Base-by-base conservation (phyloP, 2,113 vertebrate genomes). In the Natator depressus region DNA sequence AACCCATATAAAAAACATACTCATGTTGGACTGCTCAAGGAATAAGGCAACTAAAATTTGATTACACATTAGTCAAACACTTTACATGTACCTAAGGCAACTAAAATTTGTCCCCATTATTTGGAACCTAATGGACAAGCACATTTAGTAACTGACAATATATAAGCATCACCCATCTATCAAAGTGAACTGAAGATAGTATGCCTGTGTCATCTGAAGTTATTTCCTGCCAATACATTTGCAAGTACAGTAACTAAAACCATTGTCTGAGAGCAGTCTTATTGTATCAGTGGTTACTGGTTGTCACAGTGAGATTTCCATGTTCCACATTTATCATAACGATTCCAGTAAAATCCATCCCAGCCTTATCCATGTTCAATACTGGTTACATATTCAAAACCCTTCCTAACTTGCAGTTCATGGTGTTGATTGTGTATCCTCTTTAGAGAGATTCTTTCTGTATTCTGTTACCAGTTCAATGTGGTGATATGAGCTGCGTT, bases 341-440 rank as follows among this genome's bases (percentile, higher is more conserved):
- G 46, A 35, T 53, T 24, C 90, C 89, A 75, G 80, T 95, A 92
- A 27, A 93, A 92, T 42, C 35, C 76, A 38, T 79, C 49, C 87
- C 12, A 2, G 9, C 54, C 89, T 93, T 87, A 87, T 79, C 85
- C 80, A 93, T 55, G 89, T 87, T 51, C 54, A 87, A 22, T 85
- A 89, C 72, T 87, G 90, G 59, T 65, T 84, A 46, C 0, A 0
- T 75, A 79, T 88, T 88, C 50, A 19, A 89, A 95, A 93, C 55
- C 27, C 75, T 51, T 81, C 59, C 78, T 54, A 80, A 83, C 83
- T 50, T 42, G 59, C 87, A 51, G 35, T 72, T 93, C 69, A 88
- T 38, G 17, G 80, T 89, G n/a, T 12, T 47, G 35, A 12, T 87
- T 87, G 38, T 87, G 86, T 78, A 85, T 38, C 87, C 91, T 91